Evolutionary conservation across 2,888 invertebrate genomes (phyloP).

Genomic region (Cremastinae sp.): DNA sequence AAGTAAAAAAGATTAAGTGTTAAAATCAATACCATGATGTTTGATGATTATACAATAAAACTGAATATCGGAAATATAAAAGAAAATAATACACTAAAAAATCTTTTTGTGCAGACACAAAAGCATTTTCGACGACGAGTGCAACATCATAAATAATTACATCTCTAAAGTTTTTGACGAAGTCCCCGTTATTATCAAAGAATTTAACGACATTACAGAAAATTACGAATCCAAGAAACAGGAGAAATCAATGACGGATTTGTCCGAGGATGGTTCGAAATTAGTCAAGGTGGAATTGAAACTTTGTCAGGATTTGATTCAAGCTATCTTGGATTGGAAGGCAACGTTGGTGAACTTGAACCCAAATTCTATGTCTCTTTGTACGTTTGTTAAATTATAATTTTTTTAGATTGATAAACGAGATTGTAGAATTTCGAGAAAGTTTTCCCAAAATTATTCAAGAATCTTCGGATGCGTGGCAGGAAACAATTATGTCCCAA

Average conservation of each 20-base stretch:
- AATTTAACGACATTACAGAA: constrained; percentile 57
- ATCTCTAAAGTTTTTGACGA: constrained; percentile 47
- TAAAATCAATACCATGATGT: no score
- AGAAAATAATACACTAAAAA: neutral
- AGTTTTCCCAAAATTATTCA: constrained; percentile 48
- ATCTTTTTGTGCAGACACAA: constrained; percentile 51
- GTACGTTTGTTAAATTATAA: neutral
- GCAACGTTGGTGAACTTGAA: constrained; percentile 24
- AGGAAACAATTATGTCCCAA: constrained; percentile 41
- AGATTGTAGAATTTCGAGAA: constrained; percentile 48
- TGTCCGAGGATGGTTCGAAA: constrained; percentile 1
- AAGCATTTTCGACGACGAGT: constrained; percentile 57
- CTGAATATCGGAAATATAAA: no score
- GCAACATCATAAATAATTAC: constrained; percentile 57
- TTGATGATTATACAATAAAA: no score
- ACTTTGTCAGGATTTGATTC: constrained; percentile 26
- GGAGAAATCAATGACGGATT: constrained; percentile 10
- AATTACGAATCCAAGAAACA: constrained; percentile 7
- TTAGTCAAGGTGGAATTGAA: constrained; percentile 27
- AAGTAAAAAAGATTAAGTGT: constrained; percentile 43
- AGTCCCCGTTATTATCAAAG: constrained; percentile 41
- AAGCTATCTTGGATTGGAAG: constrained; percentile 43
- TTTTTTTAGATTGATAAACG: constrained; percentile 53
- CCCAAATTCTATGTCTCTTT: neutral
- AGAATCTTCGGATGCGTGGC: constrained; percentile 53